phyloP scores from a whole-genome alignment of 2,888 invertebrate genomes.

The Alsophila aescularia region DNA sequence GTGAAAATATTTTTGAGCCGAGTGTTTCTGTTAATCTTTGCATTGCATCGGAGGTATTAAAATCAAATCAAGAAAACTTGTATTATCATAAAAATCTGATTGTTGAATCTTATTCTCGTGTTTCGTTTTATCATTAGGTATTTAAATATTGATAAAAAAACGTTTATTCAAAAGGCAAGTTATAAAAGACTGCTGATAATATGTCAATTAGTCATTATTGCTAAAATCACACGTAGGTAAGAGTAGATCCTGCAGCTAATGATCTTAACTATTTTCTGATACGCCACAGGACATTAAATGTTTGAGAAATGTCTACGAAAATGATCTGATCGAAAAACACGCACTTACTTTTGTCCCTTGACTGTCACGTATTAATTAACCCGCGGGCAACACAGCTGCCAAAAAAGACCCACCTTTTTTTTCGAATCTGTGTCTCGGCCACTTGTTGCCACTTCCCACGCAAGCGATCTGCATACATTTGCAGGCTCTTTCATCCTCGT shows the following conservation, averaged over 20 bases:
- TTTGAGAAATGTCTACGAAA: not conserved
- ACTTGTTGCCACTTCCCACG: constrained; percentile 84
- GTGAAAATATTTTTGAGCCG: constrained; percentile 1
- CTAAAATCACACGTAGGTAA: too few species aligned
- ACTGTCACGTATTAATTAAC: constrained; percentile 69
- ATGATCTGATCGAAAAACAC: not conserved
- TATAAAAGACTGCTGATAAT: too few species aligned
- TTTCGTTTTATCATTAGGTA: not conserved
- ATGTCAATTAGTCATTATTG: too few species aligned
- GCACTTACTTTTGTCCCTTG: constrained; percentile 25
- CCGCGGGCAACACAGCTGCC: constrained; percentile 60
- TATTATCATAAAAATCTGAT: not conserved
- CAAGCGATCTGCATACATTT: constrained; percentile 79
- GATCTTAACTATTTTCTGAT: not conserved
- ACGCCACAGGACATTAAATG: not conserved
- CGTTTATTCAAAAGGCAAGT: too few species aligned
- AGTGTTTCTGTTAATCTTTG: constrained; percentile 13
- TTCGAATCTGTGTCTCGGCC: constrained; percentile 65
- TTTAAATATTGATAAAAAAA: not conserved
- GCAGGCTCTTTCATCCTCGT: constrained; percentile 75
- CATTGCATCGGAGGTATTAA: constrained; percentile 19
- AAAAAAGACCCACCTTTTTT: constrained; percentile 59
- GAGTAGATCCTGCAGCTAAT: not conserved
- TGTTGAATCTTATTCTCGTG: not conserved
- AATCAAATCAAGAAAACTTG: constrained; percentile 8